These are phyloP conservation scores for Archips xylosteana DNA, from an alignment of 2,888 invertebrate genomes.

Conservation along the genomic window DNA sequence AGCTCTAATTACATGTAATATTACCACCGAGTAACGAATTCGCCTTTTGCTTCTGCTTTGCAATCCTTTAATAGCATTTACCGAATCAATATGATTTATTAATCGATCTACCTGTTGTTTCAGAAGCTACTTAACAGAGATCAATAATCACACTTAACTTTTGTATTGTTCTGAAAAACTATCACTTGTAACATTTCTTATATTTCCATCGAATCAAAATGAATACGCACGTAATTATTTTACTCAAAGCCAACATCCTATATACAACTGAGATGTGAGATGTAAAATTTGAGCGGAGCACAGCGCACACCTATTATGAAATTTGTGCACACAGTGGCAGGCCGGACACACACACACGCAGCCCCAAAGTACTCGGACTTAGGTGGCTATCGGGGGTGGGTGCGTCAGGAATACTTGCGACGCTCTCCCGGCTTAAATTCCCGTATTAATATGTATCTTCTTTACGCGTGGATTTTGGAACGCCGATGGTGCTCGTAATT, in stretches of 20 bases:
- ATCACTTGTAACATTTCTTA: no score
- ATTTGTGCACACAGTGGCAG: conserved; percentile 70
- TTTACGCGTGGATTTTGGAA: conserved; percentile 72
- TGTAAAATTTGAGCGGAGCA: conserved; percentile 83
- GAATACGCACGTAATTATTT: conserved; percentile 5
- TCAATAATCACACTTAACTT: no score
- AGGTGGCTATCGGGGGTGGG: conserved; percentile 67
- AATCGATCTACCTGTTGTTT: no score
- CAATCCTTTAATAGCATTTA: no score
- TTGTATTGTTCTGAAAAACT: no score
- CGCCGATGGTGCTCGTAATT: conserved; percentile 70
- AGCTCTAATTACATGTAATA: no score
- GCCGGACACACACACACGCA: conserved; percentile 59
- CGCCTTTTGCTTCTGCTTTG: no score
- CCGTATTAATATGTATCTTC: conserved; percentile 83
- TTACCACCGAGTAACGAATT: no score
- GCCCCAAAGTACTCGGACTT: conserved; percentile 71
- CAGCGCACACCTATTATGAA: conserved; percentile 82
- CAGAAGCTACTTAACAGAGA: no score
- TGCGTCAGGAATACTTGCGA: conserved; percentile 72
- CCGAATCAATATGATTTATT: no score
- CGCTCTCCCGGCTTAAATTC: conserved; percentile 79
- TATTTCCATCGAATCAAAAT: not conserved
- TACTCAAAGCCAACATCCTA: conserved; percentile 55
- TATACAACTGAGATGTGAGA: conserved; percentile 76